A percentile compares a stretch with the other conserved stretches of the same genome.
Conservation (phyloP, 2,797 vertebrate species). For the Pangasius djambal region DNA sequence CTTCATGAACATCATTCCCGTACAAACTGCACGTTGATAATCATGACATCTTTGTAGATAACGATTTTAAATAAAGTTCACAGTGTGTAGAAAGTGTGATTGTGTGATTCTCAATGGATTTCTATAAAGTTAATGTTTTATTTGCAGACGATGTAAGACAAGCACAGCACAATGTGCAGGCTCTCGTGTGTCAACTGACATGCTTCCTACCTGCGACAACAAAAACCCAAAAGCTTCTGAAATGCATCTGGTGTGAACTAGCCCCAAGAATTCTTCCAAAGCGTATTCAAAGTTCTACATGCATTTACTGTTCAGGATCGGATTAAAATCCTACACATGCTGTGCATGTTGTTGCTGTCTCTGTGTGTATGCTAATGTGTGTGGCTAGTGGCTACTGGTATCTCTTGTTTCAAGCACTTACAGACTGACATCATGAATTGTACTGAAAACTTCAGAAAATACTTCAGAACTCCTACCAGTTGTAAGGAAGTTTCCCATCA, state of each 20-base stretch:
- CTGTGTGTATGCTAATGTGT: neutral
- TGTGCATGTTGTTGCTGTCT: neutral
- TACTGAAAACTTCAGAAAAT: neutral
- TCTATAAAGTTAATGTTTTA: neutral
- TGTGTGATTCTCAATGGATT: neutral
- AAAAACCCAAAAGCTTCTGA: neutral
- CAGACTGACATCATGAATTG: neutral
- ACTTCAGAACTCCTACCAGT: slow-evolving; percentile 80
- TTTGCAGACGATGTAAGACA: neutral
- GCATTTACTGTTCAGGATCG: neutral
- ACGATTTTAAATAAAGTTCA: neutral
- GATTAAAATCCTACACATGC: neutral
- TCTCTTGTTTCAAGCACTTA: neutral
- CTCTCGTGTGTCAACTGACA: neutral
- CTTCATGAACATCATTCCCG: neutral
- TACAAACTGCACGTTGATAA: neutral
- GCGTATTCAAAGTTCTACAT: neutral
- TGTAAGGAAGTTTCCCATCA: slow-evolving; percentile 95
- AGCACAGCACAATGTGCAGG: too few relatives aligned
- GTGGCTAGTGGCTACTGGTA: neutral
- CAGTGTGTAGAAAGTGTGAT: neutral
- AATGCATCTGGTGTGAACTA: neutral
- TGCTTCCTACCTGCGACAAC: neutral
- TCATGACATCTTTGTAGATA: neutral
- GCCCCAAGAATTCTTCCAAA: neutral